These are phyloP conservation scores for Eurosta solidaginis DNA, from an alignment of 1,140 invertebrate species.

Conservation along the genomic window DNA sequence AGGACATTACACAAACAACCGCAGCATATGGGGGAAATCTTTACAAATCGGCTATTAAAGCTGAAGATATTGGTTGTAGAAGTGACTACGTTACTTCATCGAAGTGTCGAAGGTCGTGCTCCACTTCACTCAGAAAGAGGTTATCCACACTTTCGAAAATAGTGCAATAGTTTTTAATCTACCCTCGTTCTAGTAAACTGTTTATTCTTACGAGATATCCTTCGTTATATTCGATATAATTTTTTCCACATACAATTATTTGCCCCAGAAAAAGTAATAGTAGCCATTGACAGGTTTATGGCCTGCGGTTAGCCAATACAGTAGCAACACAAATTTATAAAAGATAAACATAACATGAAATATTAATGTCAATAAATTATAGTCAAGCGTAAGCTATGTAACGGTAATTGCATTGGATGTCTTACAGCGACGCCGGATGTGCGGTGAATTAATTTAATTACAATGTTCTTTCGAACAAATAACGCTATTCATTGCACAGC, in stretches of 20 bases:
- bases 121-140: no score
- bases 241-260: not conserved
- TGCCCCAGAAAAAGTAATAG: not conserved
- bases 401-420: not conserved
- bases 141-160: no score
- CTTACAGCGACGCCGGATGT: not conserved
- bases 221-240: no score
- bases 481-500: not conserved
- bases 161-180: no score
- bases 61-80: no score
- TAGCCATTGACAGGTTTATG: not conserved
- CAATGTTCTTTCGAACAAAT: not conserved
- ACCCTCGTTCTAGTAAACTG: no score
- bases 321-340: not conserved
- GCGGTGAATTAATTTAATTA: constrained; percentile 15
- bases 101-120: no score
- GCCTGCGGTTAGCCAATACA: not conserved
- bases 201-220: no score
- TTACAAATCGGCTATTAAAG: no score
- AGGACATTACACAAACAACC: no score
- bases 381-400: not conserved
- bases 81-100: no score
- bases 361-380: not conserved
- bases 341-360: not conserved
- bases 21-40: no score